Percentiles rank a stretch among this genome's conserved stretches.
These are phyloP conservation scores for Gopherus evgoodei DNA, from an alignment of 2,113 vertebrate genomes.

Conservation along the genomic window DNA sequence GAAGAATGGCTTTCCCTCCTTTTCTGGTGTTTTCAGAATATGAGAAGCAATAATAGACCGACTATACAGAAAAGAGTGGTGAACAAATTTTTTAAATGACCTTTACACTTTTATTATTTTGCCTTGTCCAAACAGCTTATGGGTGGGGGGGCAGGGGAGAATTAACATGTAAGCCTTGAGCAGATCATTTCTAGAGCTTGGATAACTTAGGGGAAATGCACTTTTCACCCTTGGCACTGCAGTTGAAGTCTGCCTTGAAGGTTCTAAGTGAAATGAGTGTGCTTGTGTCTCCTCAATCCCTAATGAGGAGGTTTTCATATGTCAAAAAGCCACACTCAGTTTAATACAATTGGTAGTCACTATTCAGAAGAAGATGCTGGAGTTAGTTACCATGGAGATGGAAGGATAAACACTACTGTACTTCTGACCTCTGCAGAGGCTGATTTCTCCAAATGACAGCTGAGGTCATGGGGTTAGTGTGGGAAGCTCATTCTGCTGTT, in stretches of 20 bases:
- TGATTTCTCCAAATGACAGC: constrained; percentile 71
- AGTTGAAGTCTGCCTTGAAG: not conserved
- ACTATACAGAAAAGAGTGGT: not conserved
- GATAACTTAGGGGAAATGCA: not conserved
- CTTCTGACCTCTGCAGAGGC: constrained; percentile 46
- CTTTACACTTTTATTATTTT: constrained; percentile 18
- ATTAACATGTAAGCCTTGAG: not conserved
- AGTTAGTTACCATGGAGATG: constrained; percentile 79
- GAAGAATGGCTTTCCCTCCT: not conserved
- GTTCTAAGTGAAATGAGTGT: not conserved
- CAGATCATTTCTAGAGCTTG: not conserved
- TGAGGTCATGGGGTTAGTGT: constrained; percentile 37
- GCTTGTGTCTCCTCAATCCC: constrained; percentile 25
- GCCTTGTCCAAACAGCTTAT: not conserved
- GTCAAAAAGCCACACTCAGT: constrained; percentile 68
- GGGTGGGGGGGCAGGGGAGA: fast-evolving
- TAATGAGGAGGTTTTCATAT: constrained; percentile 51
- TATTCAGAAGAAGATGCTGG: constrained; percentile 68
- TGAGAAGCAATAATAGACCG: not conserved
- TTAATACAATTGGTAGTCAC: constrained; percentile 66
- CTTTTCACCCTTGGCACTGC: not conserved
- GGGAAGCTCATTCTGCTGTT: constrained; percentile 15
- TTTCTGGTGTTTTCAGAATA: not conserved
- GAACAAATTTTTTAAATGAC: not conserved
- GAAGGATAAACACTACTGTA: constrained; percentile 66